These are phyloP conservation scores for Crematogaster levior DNA, from an alignment of 2,888 invertebrate species.

Conservation along the genomic window DNA sequence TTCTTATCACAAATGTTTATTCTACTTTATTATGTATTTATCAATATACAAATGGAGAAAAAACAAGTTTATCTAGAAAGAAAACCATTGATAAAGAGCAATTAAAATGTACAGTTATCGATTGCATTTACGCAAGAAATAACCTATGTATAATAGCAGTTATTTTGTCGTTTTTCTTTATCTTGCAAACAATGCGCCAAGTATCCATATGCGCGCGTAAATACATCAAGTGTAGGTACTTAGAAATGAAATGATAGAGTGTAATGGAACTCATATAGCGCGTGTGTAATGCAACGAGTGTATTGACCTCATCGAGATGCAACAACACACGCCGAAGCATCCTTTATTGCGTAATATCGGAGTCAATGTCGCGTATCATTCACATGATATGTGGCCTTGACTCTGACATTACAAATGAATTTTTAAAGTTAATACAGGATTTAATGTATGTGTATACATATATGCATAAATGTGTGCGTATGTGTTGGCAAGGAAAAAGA, in stretches of 20 bases:
- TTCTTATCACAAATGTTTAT: neutral
- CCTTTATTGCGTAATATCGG: constrained; percentile 59
- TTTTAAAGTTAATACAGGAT: neutral
- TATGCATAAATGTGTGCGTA: no score
- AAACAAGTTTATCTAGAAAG: neutral
- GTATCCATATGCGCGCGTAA: neutral
- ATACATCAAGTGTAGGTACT: constrained; percentile 22
- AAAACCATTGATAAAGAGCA: neutral
- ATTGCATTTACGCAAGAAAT: neutral
- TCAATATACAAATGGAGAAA: neutral
- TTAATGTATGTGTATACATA: no score
- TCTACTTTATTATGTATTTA: neutral
- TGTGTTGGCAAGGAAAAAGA: no score
- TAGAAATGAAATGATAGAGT: constrained; percentile 50
- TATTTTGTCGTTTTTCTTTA: neutral
- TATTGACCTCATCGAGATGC: constrained; percentile 75
- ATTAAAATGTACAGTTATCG: neutral
- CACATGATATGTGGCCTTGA: constrained; percentile 21
- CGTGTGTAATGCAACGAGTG: constrained; percentile 70
- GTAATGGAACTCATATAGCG: constrained; percentile 69
- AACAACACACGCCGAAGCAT: constrained; percentile 52
- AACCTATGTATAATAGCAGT: neutral
- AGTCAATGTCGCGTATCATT: constrained; percentile 68
- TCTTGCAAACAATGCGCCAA: neutral
- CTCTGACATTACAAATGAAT: neutral